Conservation (phyloP, 2,888 invertebrate genomes). For the Suillia variegata region DNA sequence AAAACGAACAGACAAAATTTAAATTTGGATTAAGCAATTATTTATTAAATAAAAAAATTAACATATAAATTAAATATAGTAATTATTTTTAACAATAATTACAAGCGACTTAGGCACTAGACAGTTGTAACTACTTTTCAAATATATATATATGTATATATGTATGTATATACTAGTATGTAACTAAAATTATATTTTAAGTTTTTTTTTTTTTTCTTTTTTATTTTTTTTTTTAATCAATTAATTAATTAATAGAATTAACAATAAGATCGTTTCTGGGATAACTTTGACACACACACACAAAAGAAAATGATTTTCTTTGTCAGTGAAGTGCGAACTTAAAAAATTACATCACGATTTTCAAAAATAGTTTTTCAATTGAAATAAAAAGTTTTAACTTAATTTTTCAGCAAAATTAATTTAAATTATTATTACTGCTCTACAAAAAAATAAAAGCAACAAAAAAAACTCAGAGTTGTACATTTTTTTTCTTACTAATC, state of each 20-base stretch:
- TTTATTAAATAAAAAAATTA: neutral
- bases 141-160: too few relatives aligned
- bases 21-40: neutral
- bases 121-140: too few relatives aligned
- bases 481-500: neutral
- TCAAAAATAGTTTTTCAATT: slow-evolving; percentile 11
- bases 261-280: neutral
- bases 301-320: neutral
- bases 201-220: neutral
- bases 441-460: too few relatives aligned
- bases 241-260: neutral
- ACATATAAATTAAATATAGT: neutral
- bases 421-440: too few relatives aligned
- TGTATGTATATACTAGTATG: neutral
- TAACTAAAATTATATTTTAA: slow-evolving; percentile 1
- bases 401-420: too few relatives aligned
- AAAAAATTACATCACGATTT: slow-evolving; percentile 37
- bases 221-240: too few relatives aligned
- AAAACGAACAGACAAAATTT: too few relatives aligned
- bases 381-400: slow-evolving; percentile 13
- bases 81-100: slow-evolving; percentile 8
- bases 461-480: neutral
- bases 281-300: neutral
- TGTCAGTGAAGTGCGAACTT: slow-evolving; percentile 26
- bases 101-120: slow-evolving; percentile 17